These are phyloP conservation scores for Neoarius graeffei DNA, from an alignment of 2,113 vertebrate species.

Conservation along the genomic window DNA sequence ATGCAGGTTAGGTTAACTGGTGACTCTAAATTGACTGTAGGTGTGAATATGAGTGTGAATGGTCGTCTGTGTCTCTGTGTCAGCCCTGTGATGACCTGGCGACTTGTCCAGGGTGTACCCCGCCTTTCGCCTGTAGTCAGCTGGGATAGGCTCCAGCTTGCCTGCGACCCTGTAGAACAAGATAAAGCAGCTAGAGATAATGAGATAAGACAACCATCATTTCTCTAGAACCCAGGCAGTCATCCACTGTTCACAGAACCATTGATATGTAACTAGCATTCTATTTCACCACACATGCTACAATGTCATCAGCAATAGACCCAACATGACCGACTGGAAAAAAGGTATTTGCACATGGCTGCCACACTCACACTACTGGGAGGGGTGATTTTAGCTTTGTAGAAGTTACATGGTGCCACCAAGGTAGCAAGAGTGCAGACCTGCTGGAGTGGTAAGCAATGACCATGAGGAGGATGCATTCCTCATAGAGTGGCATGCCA, in stretches of 20 bases:
- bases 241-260: neutral
- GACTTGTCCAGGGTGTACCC: too few relatives aligned
- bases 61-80: too few relatives aligned
- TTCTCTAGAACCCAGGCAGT: neutral
- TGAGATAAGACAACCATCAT: too few relatives aligned
- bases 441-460: neutral
- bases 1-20: too few relatives aligned
- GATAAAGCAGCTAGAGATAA: too few relatives aligned
- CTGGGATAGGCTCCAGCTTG: too few relatives aligned
- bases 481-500: neutral
- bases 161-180: too few relatives aligned
- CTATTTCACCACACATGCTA: neutral
- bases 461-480: neutral
- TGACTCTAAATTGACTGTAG: too few relatives aligned
- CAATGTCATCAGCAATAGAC: neutral
- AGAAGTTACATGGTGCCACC: neutral
- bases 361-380: neutral
- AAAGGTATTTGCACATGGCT: neutral
- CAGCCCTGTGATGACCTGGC: too few relatives aligned
- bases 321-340: neutral
- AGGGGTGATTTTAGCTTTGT: neutral
- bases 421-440: neutral
- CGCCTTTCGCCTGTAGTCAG: too few relatives aligned
- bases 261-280: neutral
- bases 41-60: too few relatives aligned